Conservation (phyloP, 2,113 vertebrate genomes). For the Serilophus lunatus region DNA sequence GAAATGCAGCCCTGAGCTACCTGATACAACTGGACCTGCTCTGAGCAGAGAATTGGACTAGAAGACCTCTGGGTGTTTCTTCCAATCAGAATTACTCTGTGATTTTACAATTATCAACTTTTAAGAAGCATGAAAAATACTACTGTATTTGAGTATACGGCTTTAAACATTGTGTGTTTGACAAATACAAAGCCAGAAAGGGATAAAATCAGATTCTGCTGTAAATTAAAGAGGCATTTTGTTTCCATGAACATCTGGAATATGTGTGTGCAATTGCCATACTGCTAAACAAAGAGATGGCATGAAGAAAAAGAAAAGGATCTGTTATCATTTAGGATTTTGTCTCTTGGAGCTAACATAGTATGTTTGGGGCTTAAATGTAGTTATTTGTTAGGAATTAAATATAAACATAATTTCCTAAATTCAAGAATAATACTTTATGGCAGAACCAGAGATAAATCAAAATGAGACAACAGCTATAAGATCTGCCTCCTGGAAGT, state of each 20-base stretch:
- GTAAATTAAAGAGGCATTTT: conserved; percentile 41
- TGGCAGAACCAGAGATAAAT: not conserved
- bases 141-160: not conserved
- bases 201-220: conserved; percentile 32
- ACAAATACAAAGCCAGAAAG: conserved; percentile 19
- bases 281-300: conserved; percentile 55
- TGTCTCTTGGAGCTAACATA: conserved; percentile 33
- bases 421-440: not conserved
- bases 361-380: conserved; percentile 9
- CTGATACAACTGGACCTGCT: not conserved
- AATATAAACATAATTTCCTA: conserved; percentile 21
- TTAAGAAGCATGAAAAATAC: not conserved
- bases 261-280: not conserved
- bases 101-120: not conserved
- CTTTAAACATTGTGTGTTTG: not conserved
- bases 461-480: not conserved
- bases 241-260: conserved; percentile 50
- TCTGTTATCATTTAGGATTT: conserved; percentile 65
- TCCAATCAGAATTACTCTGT: not conserved
- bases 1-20: not conserved
- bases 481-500: not conserved
- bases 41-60: not conserved
- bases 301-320: conserved; percentile 34
- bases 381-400: conserved; percentile 25
- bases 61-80: not conserved